Conservation (phyloP, 2,797 vertebrate species). For the Sphenodon punctatus region DNA sequence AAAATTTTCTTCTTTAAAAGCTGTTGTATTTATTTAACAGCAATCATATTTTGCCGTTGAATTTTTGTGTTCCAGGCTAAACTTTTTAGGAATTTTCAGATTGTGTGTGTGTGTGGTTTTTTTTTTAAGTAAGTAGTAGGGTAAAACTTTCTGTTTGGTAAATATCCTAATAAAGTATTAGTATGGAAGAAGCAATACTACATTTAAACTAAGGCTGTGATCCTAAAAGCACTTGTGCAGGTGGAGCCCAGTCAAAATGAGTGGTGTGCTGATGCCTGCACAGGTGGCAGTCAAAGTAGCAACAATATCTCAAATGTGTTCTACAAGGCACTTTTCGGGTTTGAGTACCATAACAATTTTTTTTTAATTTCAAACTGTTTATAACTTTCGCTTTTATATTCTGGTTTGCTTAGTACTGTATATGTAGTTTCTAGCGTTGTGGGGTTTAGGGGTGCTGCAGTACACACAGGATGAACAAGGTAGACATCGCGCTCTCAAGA, state of each 20-base stretch:
- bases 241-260: no score
- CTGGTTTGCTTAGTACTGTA: neutral
- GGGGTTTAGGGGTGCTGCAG: no score
- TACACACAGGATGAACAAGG: no score
- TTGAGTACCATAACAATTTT: neutral
- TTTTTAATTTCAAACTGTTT: neutral
- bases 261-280: no score
- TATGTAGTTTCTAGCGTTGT: neutral
- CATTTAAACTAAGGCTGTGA: no score
- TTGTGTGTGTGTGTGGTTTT: no score
- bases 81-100: neutral
- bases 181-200: no score
- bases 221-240: no score
- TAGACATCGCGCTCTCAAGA: no score
- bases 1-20: neutral
- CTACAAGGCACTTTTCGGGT: neutral
- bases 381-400: neutral
- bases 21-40: neutral
- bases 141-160: neutral
- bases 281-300: no score
- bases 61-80: neutral
- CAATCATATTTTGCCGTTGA: neutral
- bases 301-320: neutral
- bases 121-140: rapidly evolving
- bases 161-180: rapidly evolving